Conservation (phyloP, 2,888 invertebrate species). For the Aspidiotus rigidus region DNA sequence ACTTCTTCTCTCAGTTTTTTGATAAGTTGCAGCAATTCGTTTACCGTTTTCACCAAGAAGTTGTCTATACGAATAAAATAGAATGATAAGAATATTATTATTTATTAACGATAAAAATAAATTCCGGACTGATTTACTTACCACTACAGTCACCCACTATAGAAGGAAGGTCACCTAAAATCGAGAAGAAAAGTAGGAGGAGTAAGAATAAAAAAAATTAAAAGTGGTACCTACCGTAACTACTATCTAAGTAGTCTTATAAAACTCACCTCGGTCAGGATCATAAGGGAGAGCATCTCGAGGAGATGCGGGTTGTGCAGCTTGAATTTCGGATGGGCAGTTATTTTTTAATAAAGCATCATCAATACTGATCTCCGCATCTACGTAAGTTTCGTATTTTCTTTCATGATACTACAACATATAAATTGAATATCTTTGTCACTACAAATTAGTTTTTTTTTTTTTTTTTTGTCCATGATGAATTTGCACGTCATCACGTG, state of each 20-base stretch:
- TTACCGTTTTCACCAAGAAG: conserved; percentile 55
- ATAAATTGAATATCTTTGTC: background rate
- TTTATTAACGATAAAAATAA: too few species aligned
- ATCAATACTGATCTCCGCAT: conserved; percentile 40
- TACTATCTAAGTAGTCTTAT: background rate
- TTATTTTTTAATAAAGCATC: conserved; percentile 42
- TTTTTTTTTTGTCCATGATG: too few species aligned
- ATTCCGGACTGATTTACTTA: background rate
- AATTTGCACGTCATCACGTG: too few species aligned
- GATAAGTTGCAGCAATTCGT: conserved; percentile 57
- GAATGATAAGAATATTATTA: too few species aligned
- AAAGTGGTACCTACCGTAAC: too few species aligned
- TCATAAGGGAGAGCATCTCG: background rate
- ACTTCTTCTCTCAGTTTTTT: conserved; percentile 62
- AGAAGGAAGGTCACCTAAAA: conserved; percentile 57
- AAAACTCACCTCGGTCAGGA: conserved; percentile 15
- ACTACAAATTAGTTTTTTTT: too few species aligned
- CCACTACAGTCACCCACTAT: conserved; percentile 50
- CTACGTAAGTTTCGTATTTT: conserved; percentile 46
- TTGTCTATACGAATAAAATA: conserved; percentile 42
- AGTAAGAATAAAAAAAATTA: too few species aligned
- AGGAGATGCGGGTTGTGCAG: conserved; percentile 16
- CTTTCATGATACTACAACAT: conserved; percentile 52
- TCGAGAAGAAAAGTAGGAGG: too few species aligned
- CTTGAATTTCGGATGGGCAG: conserved; percentile 39